A percentile compares a stretch with the other conserved stretches of the same genome.
phyloP scores from a whole-genome alignment of 2,888 invertebrate species.

The Andrena dorsata region DNA sequence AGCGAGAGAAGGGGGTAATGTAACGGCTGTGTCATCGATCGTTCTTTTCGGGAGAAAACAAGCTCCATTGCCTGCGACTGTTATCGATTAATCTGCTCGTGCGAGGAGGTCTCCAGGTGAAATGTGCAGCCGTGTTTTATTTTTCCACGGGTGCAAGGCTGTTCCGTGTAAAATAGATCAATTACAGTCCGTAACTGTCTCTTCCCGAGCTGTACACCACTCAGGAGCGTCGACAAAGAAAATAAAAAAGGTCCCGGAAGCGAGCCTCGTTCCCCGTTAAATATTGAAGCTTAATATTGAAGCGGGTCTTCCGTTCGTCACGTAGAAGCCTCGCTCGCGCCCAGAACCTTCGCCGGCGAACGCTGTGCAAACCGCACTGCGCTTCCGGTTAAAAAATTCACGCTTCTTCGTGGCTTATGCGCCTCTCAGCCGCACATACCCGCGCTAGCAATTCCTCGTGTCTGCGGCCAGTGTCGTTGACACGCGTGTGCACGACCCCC shows the following conservation, averaged over 20 bases:
- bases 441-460: conserved; percentile 4
- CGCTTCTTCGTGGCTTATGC: conserved; percentile 22
- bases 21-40: conserved; percentile 39
- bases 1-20: conserved; percentile 19
- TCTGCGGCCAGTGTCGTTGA: background rate
- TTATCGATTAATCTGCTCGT: conserved; percentile 41
- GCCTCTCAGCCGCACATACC: background rate
- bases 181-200: too few relatives aligned
- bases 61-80: conserved; percentile 11
- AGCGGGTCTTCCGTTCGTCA: conserved; percentile 30
- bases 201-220: background rate
- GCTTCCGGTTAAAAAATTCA: conserved; percentile 53
- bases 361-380: conserved; percentile 23
- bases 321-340: conserved; percentile 12
- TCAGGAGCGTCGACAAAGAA: background rate
- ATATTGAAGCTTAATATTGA: conserved; percentile 54
- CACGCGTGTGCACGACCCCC: background rate
- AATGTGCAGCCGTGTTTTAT: background rate
- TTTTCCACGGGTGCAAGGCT: background rate
- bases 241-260: background rate
- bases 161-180: too few relatives aligned
- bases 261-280: conserved; percentile 20
- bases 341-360: conserved; percentile 4
- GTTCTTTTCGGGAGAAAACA: background rate
- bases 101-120: background rate